phyloP scores from a whole-genome alignment of 2,888 invertebrate species.

The Tetheella fluctuosa region DNA sequence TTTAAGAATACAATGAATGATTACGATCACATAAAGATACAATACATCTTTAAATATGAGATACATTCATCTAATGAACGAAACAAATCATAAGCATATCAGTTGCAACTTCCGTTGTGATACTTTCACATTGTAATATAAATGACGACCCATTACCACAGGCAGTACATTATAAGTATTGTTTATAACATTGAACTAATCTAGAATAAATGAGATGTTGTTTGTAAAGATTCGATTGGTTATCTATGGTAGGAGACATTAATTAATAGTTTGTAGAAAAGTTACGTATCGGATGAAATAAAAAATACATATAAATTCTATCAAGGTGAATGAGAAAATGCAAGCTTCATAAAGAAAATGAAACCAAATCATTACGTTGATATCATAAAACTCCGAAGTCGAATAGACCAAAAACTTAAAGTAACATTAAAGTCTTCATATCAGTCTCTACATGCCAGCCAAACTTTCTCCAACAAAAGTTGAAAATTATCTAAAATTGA shows the following conservation, averaged over 20 bases:
- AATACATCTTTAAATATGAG: background rate
- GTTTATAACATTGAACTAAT: background rate
- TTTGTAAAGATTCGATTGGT: background rate
- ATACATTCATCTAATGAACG: slow-evolving; percentile 27
- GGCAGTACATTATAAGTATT: background rate
- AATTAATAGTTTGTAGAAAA: no score
- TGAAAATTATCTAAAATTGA: slow-evolving; percentile 61
- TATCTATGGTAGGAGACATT: no score
- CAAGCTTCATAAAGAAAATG: no score
- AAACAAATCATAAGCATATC: slow-evolving; percentile 29
- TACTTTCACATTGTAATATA: slow-evolving; percentile 27
- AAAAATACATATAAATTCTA: no score
- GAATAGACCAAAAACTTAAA: no score
- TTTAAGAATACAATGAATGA: slow-evolving; percentile 6
- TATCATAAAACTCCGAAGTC: no score
- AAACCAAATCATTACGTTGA: no score
- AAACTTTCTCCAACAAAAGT: slow-evolving; percentile 47
- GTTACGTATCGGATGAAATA: no score
- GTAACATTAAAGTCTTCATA: background rate
- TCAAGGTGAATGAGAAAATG: no score
- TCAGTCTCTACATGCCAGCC: slow-evolving; percentile 42
- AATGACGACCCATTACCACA: slow-evolving; percentile 2
- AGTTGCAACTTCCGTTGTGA: slow-evolving; percentile 25
- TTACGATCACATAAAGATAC: slow-evolving; percentile 1
- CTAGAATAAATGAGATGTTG: background rate